Evolutionary conservation across 2,797 vertebrate species (phyloP), one percentile per base, ranked within the genome.

Genomic region (Etheostoma perlongum): DNA sequence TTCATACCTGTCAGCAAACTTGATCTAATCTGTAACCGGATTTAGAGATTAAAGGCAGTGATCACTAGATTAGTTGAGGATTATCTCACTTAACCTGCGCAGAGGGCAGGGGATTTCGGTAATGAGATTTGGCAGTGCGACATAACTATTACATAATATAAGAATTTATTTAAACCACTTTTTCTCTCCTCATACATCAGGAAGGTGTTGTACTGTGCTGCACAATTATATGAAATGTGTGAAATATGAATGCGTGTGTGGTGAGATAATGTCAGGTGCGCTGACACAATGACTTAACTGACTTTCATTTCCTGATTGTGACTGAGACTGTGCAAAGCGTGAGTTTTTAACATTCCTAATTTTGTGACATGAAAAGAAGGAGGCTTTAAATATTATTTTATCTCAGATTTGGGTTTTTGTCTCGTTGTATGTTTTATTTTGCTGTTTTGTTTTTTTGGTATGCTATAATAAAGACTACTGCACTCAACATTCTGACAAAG

Each of bases 401-500:
- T 65, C 7, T 74, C 59, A 15, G 42, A 54, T 66, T 74, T 67
- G 44, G 25, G 23, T 70, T 83, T 86, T 84, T 53, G n/a, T 54
- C 23, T 85, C 79, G 69, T 59, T 67, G 51, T 73, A 75, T 79
- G 80, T 88, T 73, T 83, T 40, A 52, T 74, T 81, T 67, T 88
- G 75, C 40, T 88, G 81, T 85, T 83, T 80, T 85, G 55, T 71
- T 76, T 65, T 76, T 70, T 58, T 83, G 55, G 16, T 77, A 70
- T 86, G 70, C 68, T 83, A 93, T 23, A 94, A 93, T 94, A 93
- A 94, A 94, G 66, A 72, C 30, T 61, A 33, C 61, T 86, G 78
- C 75, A 83, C 40, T 70, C 19, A 86, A 74, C 19, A n/a, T 60
- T 67, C n/a, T 44, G 30, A 63, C 14, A 67, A 16, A 40, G 42